Base-by-base conservation (phyloP, 2,113 vertebrate species). In the Neomonachus schauinslandi region DNA sequence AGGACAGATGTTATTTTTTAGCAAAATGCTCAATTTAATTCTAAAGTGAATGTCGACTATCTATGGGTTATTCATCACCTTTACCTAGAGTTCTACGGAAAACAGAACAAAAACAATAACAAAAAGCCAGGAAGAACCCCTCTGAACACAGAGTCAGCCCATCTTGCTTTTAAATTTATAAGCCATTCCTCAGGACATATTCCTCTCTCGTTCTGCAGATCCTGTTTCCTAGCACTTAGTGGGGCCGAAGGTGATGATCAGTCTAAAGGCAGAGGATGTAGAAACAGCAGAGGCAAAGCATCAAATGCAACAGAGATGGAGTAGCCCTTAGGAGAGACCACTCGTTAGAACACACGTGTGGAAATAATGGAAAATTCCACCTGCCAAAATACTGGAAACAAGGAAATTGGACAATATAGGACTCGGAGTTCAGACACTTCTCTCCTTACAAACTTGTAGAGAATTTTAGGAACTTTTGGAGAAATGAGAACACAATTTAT, bases 1-100 rank as follows among this genome's bases (percentile, higher is more conserved):
- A 88, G 82, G 82, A 42, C 24, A 69, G 55, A 57, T 36, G 61
- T 74, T 55, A 79, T 95, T 88, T 95, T 93, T 93, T 79, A 81
- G 76, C 7, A 65, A 88, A 72, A 80, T 1, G 13, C 28, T 82
- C 59, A 13, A 10, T 69, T 39, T 55, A 65, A 74, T 91, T 89
- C 19, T 88, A 59, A 93, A 69, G 33, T 51, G 49, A 94, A 42
- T 39, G 39, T 2, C 22, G 42, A 91, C 31, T 72, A 46, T 39
- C 39, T 91, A 16, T 87, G 76, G 21, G 18, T 74, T 88, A 61
- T 39, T 93, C 53, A 0, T 71, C 61, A 10, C 7, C 85, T 8
- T 76, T 89, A 42, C 42, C 33, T 65, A 42, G 93, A 95, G 26
- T 46, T 71, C 57, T 86, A 22, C 5, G 7, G 61, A 94, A 86